A percentile compares a stretch with the other conserved stretches of the same genome.
Evolutionary conservation across 1,140 invertebrate genomes (phyloP).

Genomic region (Trachymyrmex septentrionalis): DNA sequence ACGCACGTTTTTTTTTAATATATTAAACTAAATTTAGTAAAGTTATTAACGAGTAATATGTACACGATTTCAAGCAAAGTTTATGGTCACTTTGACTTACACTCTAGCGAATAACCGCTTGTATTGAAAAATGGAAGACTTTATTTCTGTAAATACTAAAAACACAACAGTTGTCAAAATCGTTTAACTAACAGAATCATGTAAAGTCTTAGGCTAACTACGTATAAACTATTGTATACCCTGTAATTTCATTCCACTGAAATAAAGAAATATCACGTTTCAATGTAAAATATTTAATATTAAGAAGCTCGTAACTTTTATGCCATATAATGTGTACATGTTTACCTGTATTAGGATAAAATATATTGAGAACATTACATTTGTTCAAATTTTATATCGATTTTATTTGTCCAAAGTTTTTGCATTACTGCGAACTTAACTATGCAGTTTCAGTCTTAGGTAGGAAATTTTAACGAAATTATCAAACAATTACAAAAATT

Average conservation of each 20-base stretch:
- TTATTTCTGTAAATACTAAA: conserved; percentile 80
- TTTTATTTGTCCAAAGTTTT: conserved; percentile 72
- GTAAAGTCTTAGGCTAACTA: conserved; percentile 80
- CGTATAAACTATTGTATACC: conserved; percentile 79
- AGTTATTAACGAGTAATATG: conserved; percentile 30
- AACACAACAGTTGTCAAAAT: conserved; percentile 67
- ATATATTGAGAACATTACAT: conserved; percentile 19
- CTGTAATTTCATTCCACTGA: conserved; percentile 83
- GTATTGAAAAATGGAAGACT: conserved; percentile 51
- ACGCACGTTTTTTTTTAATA: background rate
- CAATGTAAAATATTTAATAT: conserved; percentile 62
- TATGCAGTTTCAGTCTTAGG: conserved; percentile 76
- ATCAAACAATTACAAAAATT: conserved; percentile 40
- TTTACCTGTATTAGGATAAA: conserved; percentile 21
- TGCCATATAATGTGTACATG: conserved; percentile 37
- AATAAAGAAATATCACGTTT: conserved; percentile 81
- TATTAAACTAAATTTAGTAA: conserved; percentile 1
- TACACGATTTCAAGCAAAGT: conserved; percentile 66
- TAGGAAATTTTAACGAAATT: conserved; percentile 47
- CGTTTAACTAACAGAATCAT: conserved; percentile 74
- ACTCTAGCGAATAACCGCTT: conserved; percentile 51
- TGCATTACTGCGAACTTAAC: conserved; percentile 57
- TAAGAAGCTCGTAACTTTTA: conserved; percentile 30
- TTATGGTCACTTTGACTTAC: conserved; percentile 66
- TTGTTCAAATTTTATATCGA: conserved; percentile 38